Percentiles rank a stretch among this genome's conserved stretches.
Conservation (phyloP, 2,113 vertebrate genomes). For the Agapornis roseicollis region DNA sequence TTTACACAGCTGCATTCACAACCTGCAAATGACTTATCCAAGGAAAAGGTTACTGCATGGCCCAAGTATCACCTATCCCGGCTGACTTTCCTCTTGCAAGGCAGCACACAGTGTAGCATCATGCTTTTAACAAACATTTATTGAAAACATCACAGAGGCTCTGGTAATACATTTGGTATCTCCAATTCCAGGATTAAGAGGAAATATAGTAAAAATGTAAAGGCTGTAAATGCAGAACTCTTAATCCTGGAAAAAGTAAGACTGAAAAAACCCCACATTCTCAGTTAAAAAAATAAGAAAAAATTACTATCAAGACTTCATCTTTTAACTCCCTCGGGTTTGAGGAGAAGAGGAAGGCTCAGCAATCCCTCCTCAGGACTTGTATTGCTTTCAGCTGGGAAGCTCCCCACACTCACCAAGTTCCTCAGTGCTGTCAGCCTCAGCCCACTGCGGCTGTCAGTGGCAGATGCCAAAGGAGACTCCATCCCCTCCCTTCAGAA, state of each 20-base stretch:
- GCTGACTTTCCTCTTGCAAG: not conserved
- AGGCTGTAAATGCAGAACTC: slow-evolving; percentile 31
- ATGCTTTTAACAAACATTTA: not conserved
- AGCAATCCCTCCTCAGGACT: not conserved
- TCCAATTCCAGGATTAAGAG: not conserved
- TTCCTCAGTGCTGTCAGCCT: not conserved
- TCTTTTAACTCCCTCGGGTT: slow-evolving; percentile 16
- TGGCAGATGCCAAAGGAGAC: not conserved
- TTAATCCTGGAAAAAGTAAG: slow-evolving; percentile 9
- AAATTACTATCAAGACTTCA: not conserved
- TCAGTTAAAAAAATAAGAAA: slow-evolving; percentile 30
- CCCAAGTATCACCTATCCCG: not conserved
- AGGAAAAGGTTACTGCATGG: not conserved
- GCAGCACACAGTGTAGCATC: not conserved
- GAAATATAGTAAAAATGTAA: slow-evolving; percentile 20
- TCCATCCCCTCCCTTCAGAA: not conserved
- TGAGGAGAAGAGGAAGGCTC: slow-evolving; percentile 57
- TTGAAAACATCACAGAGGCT: not conserved
- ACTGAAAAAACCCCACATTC: not conserved
- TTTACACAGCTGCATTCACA: not conserved
- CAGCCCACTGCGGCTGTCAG: not conserved
- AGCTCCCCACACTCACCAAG: not conserved
- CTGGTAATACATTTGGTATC: slow-evolving; percentile 37
- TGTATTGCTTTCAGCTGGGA: slow-evolving; percentile 72
- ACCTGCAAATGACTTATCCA: not conserved